phyloP scores from a whole-genome alignment of 2,797 vertebrate species.

The Nannoperca obscura region DNA sequence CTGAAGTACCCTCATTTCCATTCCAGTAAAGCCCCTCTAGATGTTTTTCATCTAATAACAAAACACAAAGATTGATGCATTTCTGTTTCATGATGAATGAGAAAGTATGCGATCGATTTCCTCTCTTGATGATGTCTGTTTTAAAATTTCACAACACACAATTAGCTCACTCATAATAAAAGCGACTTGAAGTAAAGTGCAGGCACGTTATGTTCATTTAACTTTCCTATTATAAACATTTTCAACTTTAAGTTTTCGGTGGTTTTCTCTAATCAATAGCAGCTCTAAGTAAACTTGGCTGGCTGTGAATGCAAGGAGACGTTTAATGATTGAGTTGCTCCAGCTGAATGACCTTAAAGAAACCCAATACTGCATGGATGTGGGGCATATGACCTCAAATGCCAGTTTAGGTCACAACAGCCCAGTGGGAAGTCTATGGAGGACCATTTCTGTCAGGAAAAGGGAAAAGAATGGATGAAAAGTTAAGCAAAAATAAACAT shows the following conservation, averaged over 20 bases:
- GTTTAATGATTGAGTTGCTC: background rate
- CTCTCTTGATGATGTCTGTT: slow-evolving; percentile 14
- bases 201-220: background rate
- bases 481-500: too few species aligned
- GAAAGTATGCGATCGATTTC: slow-evolving; percentile 38
- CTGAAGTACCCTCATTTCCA: background rate
- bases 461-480: background rate
- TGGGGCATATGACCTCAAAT: background rate
- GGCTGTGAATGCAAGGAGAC: background rate
- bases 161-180: background rate
- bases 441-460: background rate
- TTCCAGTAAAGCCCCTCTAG: background rate
- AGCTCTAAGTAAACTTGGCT: slow-evolving; percentile 29
- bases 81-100: slow-evolving; percentile 14
- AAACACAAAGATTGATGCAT: slow-evolving; percentile 34
- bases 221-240: slow-evolving; percentile 9
- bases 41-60: slow-evolving; percentile 23
- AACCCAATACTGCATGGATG: background rate
- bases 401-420: background rate
- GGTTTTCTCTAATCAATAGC: slow-evolving; percentile 18
- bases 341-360: background rate
- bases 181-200: slow-evolving; percentile 13
- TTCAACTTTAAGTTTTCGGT: background rate
- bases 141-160: slow-evolving; percentile 19
- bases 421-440: background rate